phyloP scores from a whole-genome alignment of 2,888 invertebrate species.

The Ectemnius continuus region DNA sequence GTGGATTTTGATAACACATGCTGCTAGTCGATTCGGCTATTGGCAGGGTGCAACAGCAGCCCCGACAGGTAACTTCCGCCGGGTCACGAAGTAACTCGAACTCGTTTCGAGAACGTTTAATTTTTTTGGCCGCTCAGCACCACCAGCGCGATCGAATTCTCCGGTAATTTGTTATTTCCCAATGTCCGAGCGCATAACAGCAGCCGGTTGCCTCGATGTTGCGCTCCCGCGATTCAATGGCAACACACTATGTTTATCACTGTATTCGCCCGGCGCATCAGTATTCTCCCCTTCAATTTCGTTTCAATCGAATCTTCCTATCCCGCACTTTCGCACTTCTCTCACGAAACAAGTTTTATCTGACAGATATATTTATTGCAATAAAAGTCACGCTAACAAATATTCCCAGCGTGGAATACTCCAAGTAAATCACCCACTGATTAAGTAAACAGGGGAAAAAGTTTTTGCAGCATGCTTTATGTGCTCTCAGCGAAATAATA shows the following conservation, averaged over 20 bases:
- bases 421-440: no score
- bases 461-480: no score
- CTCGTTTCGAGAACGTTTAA: constrained; percentile 8
- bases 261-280: constrained; percentile 38
- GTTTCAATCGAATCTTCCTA: no score
- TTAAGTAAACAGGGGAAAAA: no score
- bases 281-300: no score
- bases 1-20: background rate
- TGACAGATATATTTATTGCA: background rate
- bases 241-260: constrained; percentile 34
- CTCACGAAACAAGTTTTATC: no score
- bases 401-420: no score
- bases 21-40: background rate
- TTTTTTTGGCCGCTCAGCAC: constrained; percentile 6
- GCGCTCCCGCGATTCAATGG: no score
- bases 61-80: constrained; percentile 1
- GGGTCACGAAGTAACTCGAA: constrained; percentile 10
- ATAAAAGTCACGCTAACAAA: constrained; percentile 9
- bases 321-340: background rate
- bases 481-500: no score
- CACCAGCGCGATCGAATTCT: constrained; percentile 29
- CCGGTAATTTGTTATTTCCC: constrained; percentile 39
- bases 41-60: background rate
- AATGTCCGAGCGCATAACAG: constrained; percentile 2
- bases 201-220: no score